Conservation (phyloP, 2,113 vertebrate genomes). For the Philantomba maxwellii region DNA sequence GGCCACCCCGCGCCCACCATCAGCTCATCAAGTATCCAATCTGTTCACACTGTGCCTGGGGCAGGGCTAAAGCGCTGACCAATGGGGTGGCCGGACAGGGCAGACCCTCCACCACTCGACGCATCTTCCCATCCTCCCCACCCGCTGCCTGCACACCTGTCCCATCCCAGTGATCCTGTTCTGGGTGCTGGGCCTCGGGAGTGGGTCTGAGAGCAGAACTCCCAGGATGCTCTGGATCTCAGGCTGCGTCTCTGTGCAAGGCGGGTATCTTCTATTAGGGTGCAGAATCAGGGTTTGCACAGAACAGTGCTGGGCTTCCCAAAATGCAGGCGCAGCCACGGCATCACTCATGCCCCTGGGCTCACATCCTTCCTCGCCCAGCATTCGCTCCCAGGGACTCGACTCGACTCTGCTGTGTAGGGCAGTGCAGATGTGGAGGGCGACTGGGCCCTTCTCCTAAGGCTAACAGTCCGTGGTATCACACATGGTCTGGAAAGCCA, state of each 20-base stretch:
- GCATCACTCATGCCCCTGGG: rapidly evolving
- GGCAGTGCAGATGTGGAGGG: background rate
- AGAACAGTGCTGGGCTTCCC: background rate
- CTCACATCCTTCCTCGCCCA: background rate
- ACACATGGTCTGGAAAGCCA: background rate
- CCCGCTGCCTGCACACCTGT: background rate
- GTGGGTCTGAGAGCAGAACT: too few relatives aligned
- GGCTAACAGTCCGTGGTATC: background rate
- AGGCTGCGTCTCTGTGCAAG: background rate
- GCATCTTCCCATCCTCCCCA: too few relatives aligned
- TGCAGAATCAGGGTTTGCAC: background rate
- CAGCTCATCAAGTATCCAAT: background rate
- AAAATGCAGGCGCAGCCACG: background rate
- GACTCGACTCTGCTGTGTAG: background rate
- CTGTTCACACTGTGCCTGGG: rapidly evolving
- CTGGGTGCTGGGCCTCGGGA: background rate
- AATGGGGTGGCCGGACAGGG: rapidly evolving
- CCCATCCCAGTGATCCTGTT: background rate
- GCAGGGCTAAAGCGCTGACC: background rate
- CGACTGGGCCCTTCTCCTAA: background rate
- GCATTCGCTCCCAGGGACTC: too few relatives aligned
- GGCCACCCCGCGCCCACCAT: background rate
- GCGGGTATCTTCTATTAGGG: background rate
- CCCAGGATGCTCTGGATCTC: background rate
- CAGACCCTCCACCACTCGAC: rapidly evolving